Conservation (phyloP, 2,113 vertebrate genomes). For the Lathamus discolor region DNA sequence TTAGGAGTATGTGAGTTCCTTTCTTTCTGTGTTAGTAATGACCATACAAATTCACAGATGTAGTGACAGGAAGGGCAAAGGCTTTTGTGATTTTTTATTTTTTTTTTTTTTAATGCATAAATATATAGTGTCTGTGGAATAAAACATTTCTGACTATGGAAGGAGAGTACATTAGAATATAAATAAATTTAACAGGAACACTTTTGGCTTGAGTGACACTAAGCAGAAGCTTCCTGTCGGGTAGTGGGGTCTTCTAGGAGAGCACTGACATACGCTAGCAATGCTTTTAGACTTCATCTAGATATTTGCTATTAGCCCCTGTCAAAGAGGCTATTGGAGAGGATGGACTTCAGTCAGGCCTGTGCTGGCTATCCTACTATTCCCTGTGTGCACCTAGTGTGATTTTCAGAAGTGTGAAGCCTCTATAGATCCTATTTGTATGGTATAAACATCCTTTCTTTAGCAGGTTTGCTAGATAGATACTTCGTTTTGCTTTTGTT, state of each 20-base stretch:
- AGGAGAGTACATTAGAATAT: not conserved
- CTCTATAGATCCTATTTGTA: not conserved
- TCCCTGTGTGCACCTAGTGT: not conserved
- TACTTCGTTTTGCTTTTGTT: not conserved
- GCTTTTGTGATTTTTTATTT: not conserved
- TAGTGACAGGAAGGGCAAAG: not conserved
- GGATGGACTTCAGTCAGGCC: not conserved
- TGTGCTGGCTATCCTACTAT: not conserved
- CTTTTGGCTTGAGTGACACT: not conserved
- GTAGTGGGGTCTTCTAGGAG: not conserved
- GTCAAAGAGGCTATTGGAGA: not conserved
- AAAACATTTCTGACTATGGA: not conserved
- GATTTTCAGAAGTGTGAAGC: not conserved
- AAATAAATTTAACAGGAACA: not conserved
- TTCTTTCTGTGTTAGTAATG: not conserved
- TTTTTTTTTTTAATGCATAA: not conserved
- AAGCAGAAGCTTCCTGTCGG: not conserved
- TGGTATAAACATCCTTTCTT: not conserved
- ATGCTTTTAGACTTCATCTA: not conserved
- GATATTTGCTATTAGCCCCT: not conserved
- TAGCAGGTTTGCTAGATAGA: not conserved
- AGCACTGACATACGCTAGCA: not conserved
- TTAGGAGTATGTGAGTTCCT: not conserved
- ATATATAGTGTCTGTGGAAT: not conserved
- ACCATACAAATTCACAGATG: not conserved